Percentiles rank a stretch among this genome's conserved stretches.
These are phyloP conservation scores for Eulemur mongoz DNA, from an alignment of 2,797 vertebrate genomes.

Conservation along the genomic window DNA sequence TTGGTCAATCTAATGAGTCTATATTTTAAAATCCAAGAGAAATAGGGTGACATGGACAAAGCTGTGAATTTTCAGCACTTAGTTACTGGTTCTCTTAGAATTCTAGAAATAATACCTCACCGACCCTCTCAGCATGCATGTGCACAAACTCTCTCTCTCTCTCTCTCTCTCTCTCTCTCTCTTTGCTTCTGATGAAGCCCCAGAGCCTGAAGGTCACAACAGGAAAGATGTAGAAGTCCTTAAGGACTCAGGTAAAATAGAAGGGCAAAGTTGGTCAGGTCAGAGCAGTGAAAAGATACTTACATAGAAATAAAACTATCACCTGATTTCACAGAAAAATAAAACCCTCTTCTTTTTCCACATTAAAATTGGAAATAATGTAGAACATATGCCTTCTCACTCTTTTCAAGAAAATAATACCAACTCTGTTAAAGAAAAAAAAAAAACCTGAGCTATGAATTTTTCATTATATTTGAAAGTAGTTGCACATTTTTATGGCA, in stretches of 20 bases:
- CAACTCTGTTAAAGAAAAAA: conserved; percentile 9
- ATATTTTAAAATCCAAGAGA: conserved; percentile 44
- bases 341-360: background rate
- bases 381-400: conserved; percentile 13
- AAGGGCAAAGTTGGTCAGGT: background rate
- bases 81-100: background rate
- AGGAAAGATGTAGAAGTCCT: background rate
- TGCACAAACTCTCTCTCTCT: no score
- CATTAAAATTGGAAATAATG: conserved; percentile 39
- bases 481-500: conserved; percentile 64
- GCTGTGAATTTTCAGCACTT: conserved; percentile 25
- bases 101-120: background rate
- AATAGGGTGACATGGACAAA: background rate
- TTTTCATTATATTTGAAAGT: conserved; percentile 74
- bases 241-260: background rate
- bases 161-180: no score
- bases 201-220: background rate
- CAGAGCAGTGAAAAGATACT: background rate
- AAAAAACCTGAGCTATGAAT: conserved; percentile 52
- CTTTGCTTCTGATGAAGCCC: background rate
- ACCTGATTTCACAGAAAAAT: conserved; percentile 44
- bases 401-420: conserved; percentile 51
- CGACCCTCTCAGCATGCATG: background rate
- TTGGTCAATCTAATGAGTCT: background rate
- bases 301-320: background rate